Evolutionary conservation across 2,888 invertebrate species (phyloP).

Genomic region (Scaptomyza cyrtandrae): DNA sequence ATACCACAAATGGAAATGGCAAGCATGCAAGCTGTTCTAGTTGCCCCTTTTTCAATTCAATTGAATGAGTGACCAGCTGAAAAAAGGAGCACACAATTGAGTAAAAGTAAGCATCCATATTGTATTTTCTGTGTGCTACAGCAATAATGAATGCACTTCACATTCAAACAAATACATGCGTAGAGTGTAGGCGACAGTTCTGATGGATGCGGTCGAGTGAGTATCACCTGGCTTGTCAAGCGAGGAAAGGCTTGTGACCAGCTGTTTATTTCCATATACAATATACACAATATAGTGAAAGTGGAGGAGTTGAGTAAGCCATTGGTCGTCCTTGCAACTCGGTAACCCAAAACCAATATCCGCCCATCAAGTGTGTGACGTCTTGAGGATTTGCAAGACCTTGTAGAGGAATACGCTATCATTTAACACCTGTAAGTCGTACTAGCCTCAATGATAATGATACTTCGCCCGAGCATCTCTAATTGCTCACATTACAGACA

Average conservation of each 20-base stretch:
- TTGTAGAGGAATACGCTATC: constrained; percentile 29
- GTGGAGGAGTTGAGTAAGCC: constrained; percentile 1
- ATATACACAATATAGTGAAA: neutral
- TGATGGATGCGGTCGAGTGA: constrained; percentile 54
- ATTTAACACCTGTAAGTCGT: constrained; percentile 64
- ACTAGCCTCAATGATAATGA: constrained; percentile 49
- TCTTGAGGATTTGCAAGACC: constrained; percentile 17
- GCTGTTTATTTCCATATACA: constrained; percentile 38
- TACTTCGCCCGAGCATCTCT: constrained; percentile 41
- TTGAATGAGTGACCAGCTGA: constrained; percentile 69
- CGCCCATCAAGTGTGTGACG: constrained; percentile 51
- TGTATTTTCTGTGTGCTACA: constrained; percentile 33
- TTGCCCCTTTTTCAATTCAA: constrained; percentile 51
- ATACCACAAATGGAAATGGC: constrained; percentile 30
- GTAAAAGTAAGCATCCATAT: constrained; percentile 25
- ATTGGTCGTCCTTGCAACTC: neutral
- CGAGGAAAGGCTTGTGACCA: constrained; percentile 46
- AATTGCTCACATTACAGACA: constrained; percentile 71
- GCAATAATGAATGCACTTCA: constrained; percentile 67
- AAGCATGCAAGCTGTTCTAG: constrained; percentile 15
- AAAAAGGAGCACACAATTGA: constrained; percentile 57
- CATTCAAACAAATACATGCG: constrained; percentile 36
- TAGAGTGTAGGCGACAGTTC: constrained; percentile 26
- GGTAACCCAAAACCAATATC: constrained; percentile 63
- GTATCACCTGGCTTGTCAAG: constrained; percentile 53